Percentiles rank a stretch among this genome's conserved stretches.
These are phyloP conservation scores for Heliocidaris erythrogramma DNA, from an alignment of 35 echinoderm and acorn worm species.

Conservation along the genomic window DNA sequence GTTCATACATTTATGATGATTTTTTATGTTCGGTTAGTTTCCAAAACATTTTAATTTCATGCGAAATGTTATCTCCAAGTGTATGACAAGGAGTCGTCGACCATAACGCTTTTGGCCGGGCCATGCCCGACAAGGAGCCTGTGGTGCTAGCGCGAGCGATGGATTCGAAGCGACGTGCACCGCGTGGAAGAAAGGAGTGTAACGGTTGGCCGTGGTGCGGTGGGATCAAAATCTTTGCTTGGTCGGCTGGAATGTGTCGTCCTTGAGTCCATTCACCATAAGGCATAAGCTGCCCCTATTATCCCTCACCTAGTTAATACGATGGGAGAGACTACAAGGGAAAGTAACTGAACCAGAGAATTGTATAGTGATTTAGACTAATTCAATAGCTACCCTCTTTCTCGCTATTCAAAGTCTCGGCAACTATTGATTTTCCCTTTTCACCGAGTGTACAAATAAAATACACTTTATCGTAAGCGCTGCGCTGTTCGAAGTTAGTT, in stretches of 20 bases:
- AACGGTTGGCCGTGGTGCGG: not conserved
- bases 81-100: not conserved
- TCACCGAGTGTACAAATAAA: not conserved
- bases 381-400: not conserved
- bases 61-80: not conserved
- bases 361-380: not conserved
- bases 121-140: not conserved
- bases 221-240: not conserved
- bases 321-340: not conserved
- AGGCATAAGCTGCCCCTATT: not conserved
- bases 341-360: not conserved
- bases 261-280: not conserved
- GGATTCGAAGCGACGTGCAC: not conserved
- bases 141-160: not conserved
- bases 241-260: not conserved
- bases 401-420: not conserved
- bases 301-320: not conserved
- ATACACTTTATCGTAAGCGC: no score
- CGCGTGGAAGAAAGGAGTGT: not conserved
- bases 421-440: not conserved
- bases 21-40: conserved; percentile 7
- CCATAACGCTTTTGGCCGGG: not conserved
- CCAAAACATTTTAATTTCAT: not conserved
- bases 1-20: conserved; percentile 24
- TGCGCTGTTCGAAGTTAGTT: no score